Evolutionary conservation across 2,888 invertebrate genomes (phyloP).

Genomic region (Torymus texanus): DNA sequence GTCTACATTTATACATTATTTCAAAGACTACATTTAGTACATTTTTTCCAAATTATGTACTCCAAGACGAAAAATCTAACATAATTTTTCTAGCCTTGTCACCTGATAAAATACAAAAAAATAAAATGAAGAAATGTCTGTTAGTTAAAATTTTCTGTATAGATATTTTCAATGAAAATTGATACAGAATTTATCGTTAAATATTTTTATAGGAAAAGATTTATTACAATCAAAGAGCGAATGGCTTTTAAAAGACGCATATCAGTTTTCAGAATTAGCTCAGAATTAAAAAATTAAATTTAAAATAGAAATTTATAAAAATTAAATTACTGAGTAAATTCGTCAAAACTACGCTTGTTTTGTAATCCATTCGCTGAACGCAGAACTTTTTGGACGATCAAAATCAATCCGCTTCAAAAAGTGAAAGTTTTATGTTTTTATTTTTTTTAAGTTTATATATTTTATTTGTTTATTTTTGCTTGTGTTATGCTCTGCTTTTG

Average conservation of each 20-base stretch:
- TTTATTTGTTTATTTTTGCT: constrained; percentile 62
- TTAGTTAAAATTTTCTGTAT: constrained; percentile 65
- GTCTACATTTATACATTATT: too few relatives aligned
- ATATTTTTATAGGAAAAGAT: constrained; percentile 57
- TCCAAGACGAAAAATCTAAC: neutral
- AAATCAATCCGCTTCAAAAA: constrained; percentile 59
- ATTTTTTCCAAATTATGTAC: constrained; percentile 20
- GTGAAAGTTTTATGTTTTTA: constrained; percentile 54
- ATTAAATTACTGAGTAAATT: constrained; percentile 34
- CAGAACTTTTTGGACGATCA: constrained; percentile 58
- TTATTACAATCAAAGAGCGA: constrained; percentile 43
- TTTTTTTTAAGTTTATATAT: constrained; percentile 60
- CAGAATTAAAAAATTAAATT: neutral
- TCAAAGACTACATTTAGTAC: too few relatives aligned
- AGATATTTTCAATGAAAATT: constrained; percentile 60
- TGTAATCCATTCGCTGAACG: constrained; percentile 55
- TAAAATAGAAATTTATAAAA: neutral
- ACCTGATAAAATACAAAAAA: constrained; percentile 35
- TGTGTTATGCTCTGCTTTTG: constrained; percentile 58
- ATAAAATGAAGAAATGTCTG: constrained; percentile 48
- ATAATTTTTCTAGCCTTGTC: constrained; percentile 53
- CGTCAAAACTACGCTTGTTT: constrained; percentile 50
- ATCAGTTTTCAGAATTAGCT: constrained; percentile 15
- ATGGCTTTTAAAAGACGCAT: constrained; percentile 54
- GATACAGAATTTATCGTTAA: constrained; percentile 66